Evolutionary conservation across 1,140 invertebrate genomes (phyloP), one percentile per base, ranked within the genome.

Genomic region (Papilio dardanus): DNA sequence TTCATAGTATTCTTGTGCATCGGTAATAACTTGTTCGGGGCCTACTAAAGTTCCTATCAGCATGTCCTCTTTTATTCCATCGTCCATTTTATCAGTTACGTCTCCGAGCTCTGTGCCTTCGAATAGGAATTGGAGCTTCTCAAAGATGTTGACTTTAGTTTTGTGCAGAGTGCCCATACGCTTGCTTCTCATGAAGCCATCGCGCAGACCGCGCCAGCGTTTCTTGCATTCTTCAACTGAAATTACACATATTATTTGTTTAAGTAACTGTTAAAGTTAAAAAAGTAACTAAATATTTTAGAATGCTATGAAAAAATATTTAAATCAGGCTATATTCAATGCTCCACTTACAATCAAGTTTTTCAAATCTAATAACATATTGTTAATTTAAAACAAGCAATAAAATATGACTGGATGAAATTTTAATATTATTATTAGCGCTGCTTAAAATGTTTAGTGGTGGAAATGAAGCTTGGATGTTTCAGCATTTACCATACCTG

Each of bases 201-300:
- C 88, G 58, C 89, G 86, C 10, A 93, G 85, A n/a, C 88, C 90
- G 66, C 88, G 76, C 91, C 91, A 93, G 19, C 90, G 84, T 67
- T 90, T 93, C 74, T 90, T 91, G 79, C 91, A 93, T 86, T 93
- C 91, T 79, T 93, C 91, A 83, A 90, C 91, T 93, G 83, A 31
- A 93, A 93, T 80, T 54, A 24, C 3, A 40, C 21, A 40, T 33
- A 2, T 33, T 68, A n/a, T 68, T 21, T 68, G 12, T 35, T 68
- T n/a, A 37, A 67, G 7, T 67, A 67, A 33, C 42, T 46, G 42
- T 19, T 46, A 19, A 46, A n/a, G 10, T 37, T 19, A 5, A 46
- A 1, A 6, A 46, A 7, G 42, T 46, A 19, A n/a, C n/a, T 46
- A 16, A 1, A 2, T 46, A n/a, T 4, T 46, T 19, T 2, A 46